A percentile compares a stretch with the other conserved stretches of the same genome.
phyloP scores from a whole-genome alignment of 2,113 vertebrate genomes.

The Hyla sarda region DNA sequence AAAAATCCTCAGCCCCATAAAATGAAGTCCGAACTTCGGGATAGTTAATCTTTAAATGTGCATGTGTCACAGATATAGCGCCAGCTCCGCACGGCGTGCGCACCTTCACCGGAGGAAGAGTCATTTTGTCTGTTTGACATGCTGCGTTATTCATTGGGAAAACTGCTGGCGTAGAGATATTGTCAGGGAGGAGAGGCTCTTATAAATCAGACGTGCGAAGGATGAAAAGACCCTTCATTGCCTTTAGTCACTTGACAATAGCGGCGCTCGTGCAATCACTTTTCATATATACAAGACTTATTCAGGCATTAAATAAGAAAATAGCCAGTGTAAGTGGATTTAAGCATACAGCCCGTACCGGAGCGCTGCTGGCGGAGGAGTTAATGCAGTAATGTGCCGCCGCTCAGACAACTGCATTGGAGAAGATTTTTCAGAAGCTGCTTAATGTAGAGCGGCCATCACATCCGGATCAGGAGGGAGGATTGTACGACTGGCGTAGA shows the following conservation, averaged over 20 bases:
- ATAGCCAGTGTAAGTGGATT: conserved; percentile 23
- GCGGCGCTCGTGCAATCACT: background rate
- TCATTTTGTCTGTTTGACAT: conserved; percentile 15
- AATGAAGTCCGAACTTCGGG: background rate
- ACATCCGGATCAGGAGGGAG: too few species aligned
- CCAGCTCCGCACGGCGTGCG: background rate
- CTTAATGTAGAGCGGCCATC: background rate
- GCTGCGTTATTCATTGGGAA: conserved; percentile 33
- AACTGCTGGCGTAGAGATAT: conserved; percentile 38
- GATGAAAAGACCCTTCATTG: conserved; percentile 46
- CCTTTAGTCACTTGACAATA: conserved; percentile 39
- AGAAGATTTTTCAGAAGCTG: background rate
- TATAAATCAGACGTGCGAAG: conserved; percentile 43
- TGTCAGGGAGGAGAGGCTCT: conserved; percentile 29
- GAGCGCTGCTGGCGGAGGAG: background rate
- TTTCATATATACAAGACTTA: background rate
- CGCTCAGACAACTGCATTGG: background rate
- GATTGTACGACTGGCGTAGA: too few species aligned
- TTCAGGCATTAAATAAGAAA: conserved; percentile 50
- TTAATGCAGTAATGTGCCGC: background rate
- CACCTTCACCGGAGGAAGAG: background rate
- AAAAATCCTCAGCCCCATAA: background rate
- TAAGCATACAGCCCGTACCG: background rate
- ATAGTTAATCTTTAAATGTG: conserved; percentile 7
- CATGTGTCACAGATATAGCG: background rate